Base-by-base conservation (phyloP, 1,140 invertebrate genomes). In the Scylla paramamosain region DNA sequence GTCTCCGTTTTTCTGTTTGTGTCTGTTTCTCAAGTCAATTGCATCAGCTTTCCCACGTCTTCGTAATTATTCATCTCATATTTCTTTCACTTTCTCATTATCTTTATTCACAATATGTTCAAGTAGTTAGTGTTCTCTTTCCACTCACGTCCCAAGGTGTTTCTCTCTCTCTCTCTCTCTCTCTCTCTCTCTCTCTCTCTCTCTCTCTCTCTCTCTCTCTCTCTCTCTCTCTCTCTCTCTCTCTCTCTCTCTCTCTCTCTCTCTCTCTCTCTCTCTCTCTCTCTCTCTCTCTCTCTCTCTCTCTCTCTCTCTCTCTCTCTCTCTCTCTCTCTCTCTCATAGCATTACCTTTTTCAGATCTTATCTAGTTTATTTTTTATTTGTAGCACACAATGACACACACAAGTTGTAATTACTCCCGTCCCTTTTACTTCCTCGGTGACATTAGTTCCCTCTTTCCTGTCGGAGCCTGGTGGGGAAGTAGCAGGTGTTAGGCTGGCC, bases 241-340 rank as follows among this genome's bases (percentile, higher is more conserved):
- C 52, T 59, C 52, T 59, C 12, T 59, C 52, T 59, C 52, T 59
- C 12, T 77, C 67, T 77, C 86, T 77, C n/a, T n/a, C n/a, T 77
- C 67, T 77, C 52, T 59, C 52, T 59, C 52, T 59, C 52, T 77
- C 67, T 77, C 86, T 77, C 67, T 93, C 67, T 83, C 91, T 93
- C 67, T 93, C 67, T 83, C 91, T 83, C 67, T 83, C 91, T 83
- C 92, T 93, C 77, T 83, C 92, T 82, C 67, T 82, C 52, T 77
- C 67, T 77, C 86, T 77, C 67, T 77, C 67, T 77, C 67, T 77
- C 67, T 14, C 59, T 14, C 59, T 52, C 48, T 12, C 48, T 52
- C 48, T 12, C 48, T 39, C 39, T 39, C 39, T 39, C 39, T 39
- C 39, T 39, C 39, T 39, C 1, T 39, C 6, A 39, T 39, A 39